These are phyloP conservation scores for Formica aserva DNA, from an alignment of 2,888 invertebrate species.

Conservation along the genomic window DNA sequence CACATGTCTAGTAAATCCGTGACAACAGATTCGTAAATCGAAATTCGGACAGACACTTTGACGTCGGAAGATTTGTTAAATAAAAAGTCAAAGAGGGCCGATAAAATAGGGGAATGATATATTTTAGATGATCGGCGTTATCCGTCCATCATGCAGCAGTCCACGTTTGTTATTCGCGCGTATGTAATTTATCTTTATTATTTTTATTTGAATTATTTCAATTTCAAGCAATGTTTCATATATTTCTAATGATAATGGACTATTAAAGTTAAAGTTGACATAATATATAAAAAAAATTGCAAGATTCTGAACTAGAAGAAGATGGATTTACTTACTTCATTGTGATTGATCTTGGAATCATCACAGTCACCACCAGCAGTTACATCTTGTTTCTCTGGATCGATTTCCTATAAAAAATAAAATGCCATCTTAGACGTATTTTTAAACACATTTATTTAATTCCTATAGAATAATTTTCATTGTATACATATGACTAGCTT, in stretches of 20 bases:
- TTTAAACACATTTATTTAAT: background rate
- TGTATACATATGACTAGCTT: background rate
- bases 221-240: background rate
- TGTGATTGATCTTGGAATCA: conserved; percentile 83
- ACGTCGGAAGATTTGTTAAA: conserved; percentile 15
- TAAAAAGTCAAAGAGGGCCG: background rate
- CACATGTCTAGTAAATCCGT: conserved; percentile 26
- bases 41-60: conserved; percentile 28
- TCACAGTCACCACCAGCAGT: conserved; percentile 83
- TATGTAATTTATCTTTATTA: background rate
- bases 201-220: conserved; percentile 1
- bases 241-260: background rate
- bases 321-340: conserved; percentile 79
- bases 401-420: conserved; percentile 88
- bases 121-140: background rate
- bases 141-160: background rate
- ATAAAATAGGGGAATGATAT: background rate
- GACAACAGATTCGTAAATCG: conserved; percentile 37
- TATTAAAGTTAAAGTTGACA: background rate
- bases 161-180: background rate
- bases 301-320: conserved; percentile 19
- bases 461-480: conserved; percentile 3
- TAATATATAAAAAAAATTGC: background rate
- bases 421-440: conserved; percentile 9
- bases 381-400: conserved; percentile 89